phyloP scores from a whole-genome alignment of 1,140 invertebrate genomes.

The Rhyzopertha dominica region DNA sequence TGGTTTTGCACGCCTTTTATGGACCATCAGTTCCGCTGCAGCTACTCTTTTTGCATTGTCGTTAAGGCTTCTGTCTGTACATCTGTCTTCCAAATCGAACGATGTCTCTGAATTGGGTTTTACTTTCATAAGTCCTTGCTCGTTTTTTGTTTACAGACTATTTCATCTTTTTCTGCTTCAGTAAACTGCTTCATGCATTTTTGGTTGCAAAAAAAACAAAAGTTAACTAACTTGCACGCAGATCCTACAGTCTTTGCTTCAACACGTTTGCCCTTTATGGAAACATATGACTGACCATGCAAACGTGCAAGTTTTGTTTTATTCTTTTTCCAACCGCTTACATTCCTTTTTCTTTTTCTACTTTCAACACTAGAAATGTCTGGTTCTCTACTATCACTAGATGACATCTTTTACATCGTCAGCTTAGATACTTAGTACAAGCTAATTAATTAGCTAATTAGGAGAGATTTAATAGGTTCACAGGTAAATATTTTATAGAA shows the following conservation, averaged over 20 bases:
- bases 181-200: conserved; percentile 20
- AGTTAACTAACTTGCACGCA: conserved; percentile 10
- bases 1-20: conserved; percentile 30
- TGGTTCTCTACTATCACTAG: background rate
- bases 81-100: conserved; percentile 18
- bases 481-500: too few species aligned
- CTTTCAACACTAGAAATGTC: conserved; percentile 7
- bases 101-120: conserved; percentile 15
- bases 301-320: conserved; percentile 7
- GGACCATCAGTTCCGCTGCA: conserved; percentile 27
- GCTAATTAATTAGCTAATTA: too few species aligned
- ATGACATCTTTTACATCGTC: too few species aligned
- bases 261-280: conserved; percentile 9
- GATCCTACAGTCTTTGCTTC: conserved; percentile 13
- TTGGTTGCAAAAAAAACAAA: conserved; percentile 19
- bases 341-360: conserved; percentile 15
- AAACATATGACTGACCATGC: conserved; percentile 11
- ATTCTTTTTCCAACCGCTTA: conserved; percentile 6
- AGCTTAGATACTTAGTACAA: too few species aligned
- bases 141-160: conserved; percentile 19
- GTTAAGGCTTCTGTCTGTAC: conserved; percentile 21
- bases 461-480: too few species aligned
- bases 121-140: conserved; percentile 23
- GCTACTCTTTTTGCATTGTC: conserved; percentile 19
- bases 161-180: conserved; percentile 15